These are phyloP conservation scores for Procambarus virginalis DNA, from an alignment of 1,140 invertebrate species.

Conservation along the genomic window DNA sequence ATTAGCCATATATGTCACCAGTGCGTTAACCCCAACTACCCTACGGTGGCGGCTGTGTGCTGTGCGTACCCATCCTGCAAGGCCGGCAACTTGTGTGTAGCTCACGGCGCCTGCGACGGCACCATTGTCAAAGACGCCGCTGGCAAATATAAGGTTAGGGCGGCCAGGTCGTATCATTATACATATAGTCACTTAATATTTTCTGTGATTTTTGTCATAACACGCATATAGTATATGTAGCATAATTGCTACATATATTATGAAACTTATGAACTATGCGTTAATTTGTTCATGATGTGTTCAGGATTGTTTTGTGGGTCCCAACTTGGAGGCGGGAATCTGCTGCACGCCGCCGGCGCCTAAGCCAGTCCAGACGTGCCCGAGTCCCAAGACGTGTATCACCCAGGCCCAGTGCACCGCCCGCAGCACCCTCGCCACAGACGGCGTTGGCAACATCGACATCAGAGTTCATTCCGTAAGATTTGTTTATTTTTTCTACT, in stretches of 20 bases:
- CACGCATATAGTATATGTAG: too few species aligned
- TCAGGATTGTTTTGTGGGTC: conserved; percentile 21
- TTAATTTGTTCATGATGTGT: neutral
- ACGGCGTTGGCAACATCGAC: conserved; percentile 85
- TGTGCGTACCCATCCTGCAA: neutral
- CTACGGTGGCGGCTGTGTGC: neutral
- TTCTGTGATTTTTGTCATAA: too few species aligned
- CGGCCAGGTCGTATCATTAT: neutral
- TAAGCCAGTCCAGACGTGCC: conserved; percentile 5
- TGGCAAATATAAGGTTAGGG: neutral
- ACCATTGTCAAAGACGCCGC: neutral
- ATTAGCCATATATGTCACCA: neutral
- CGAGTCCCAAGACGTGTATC: conserved; percentile 69
- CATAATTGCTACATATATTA: too few species aligned
- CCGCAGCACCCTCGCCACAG: conserved; percentile 79
- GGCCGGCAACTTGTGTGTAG: neutral
- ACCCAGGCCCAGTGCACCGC: conserved; percentile 74
- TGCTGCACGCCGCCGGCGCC: conserved; percentile 23
- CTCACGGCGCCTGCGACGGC: neutral
- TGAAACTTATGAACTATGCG: too few species aligned
- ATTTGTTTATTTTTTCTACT: neutral
- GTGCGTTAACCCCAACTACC: conserved; percentile 11
- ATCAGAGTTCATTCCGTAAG: conserved; percentile 76
- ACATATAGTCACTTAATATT: too few species aligned
- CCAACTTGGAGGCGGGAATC: neutral